phyloP scores from a whole-genome alignment of 2,888 invertebrate genomes.

The Tetranychus truncatus region DNA sequence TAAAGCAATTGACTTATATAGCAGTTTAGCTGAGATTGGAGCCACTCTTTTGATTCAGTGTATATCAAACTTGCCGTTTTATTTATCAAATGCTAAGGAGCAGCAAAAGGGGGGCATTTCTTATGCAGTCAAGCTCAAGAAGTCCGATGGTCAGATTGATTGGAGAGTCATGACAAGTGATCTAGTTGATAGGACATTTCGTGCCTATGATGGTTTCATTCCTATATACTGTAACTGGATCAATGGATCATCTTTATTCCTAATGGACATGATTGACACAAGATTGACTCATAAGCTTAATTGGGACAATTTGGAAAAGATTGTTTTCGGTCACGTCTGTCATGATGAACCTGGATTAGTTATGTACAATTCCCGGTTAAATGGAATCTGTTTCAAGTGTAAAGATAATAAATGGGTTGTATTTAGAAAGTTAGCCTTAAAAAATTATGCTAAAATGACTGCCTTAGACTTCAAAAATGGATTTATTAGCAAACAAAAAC shows the following conservation, averaged over 20 bases:
- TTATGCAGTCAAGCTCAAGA: conserved; percentile 37
- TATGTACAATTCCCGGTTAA: not conserved
- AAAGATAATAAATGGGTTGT: conserved; percentile 20
- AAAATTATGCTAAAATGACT: conserved; percentile 51
- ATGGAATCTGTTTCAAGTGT: conserved; percentile 15
- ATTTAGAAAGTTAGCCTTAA: conserved; percentile 42
- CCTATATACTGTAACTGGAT: conserved; percentile 19
- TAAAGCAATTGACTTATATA: conserved; percentile 45
- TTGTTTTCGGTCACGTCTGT: not conserved
- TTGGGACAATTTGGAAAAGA: not conserved
- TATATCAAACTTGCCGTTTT: conserved; percentile 40
- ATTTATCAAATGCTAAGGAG: conserved; percentile 41
- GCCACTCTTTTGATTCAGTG: conserved; percentile 37
- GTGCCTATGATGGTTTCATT: conserved; percentile 20
- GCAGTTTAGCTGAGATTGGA: conserved; percentile 47
- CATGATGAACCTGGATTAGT: not conserved
- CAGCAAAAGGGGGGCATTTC: conserved; percentile 46
- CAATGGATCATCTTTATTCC: conserved; percentile 25
- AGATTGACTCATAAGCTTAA: not conserved
- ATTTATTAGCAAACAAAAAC: conserved; percentile 38
- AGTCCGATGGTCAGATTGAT: conserved; percentile 29
- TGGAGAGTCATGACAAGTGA: conserved; percentile 30
- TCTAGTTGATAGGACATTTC: conserved; percentile 16
- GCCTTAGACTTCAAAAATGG: conserved; percentile 71
- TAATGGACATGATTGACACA: conserved; percentile 27